Evolutionary conservation across 1,140 invertebrate genomes (phyloP).

Genomic region (Aphidius gifuensis): DNA sequence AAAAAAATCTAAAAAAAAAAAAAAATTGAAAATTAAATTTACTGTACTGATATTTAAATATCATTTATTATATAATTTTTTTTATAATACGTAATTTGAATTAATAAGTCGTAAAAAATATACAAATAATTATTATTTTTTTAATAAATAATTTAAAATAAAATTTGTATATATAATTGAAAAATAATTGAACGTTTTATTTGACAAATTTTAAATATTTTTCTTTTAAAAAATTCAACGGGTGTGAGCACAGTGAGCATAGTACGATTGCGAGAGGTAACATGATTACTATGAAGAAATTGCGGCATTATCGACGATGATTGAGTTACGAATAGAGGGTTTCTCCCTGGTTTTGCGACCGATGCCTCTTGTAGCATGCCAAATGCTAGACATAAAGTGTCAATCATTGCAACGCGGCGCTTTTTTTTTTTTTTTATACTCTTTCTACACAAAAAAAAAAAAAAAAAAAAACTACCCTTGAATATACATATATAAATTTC

Average conservation of each 20-base stretch:
- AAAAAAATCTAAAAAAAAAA: no score
- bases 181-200: neutral
- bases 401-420: conserved; percentile 43
- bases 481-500: no score
- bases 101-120: no score
- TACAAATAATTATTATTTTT: no score
- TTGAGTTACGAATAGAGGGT: conserved; percentile 49
- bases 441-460: neutral
- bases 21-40: no score
- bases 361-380: conserved; percentile 28
- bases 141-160: no score
- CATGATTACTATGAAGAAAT: conserved; percentile 53
- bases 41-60: no score
- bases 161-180: no score
- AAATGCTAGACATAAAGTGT: conserved; percentile 49
- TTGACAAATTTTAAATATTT: conserved; percentile 2
- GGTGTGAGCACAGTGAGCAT: conserved; percentile 20
- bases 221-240: conserved; percentile 6
- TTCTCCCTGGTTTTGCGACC: conserved; percentile 31
- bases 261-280: conserved; percentile 38
- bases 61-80: no score
- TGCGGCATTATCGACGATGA: conserved; percentile 53
- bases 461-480: no score
- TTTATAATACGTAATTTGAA: no score
- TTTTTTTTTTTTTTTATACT: conserved; percentile 16